These are phyloP conservation scores for Coracias cyanogaster DNA, from an alignment of 2,797 vertebrate species.

Conservation along the genomic window DNA sequence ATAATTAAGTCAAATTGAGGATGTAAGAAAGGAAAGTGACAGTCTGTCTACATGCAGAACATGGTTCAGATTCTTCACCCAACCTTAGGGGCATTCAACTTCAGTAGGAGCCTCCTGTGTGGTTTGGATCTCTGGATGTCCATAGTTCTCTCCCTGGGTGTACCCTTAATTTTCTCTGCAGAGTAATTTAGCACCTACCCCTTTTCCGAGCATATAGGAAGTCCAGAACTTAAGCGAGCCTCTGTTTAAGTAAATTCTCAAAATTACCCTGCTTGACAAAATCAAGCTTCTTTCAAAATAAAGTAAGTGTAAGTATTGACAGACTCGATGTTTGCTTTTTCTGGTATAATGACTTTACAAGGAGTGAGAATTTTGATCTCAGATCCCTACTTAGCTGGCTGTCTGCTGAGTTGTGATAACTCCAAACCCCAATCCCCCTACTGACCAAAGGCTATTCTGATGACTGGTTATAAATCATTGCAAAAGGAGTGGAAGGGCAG, in stretches of 20 bases:
- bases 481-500: neutral
- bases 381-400: neutral
- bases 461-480: neutral
- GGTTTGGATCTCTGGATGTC: neutral
- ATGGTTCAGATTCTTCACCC: neutral
- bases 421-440: neutral
- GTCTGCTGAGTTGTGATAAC: neutral
- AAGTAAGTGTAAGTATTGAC: neutral
- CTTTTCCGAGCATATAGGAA: neutral
- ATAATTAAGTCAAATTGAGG: neutral
- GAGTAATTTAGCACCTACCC: neutral
- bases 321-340: neutral
- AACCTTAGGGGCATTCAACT: neutral
- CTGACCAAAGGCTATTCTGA: neutral
- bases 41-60: neutral
- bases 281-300: neutral
- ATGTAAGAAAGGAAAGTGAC: neutral
- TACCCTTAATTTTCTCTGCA: neutral
- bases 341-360: neutral
- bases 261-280: neutral
- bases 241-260: neutral
- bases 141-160: neutral
- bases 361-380: neutral
- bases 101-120: neutral
- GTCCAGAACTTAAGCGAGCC: neutral